Evolutionary conservation across 2,113 vertebrate genomes (phyloP), one percentile per base, ranked within the genome.

Genomic region (Isichthys henryi): DNA sequence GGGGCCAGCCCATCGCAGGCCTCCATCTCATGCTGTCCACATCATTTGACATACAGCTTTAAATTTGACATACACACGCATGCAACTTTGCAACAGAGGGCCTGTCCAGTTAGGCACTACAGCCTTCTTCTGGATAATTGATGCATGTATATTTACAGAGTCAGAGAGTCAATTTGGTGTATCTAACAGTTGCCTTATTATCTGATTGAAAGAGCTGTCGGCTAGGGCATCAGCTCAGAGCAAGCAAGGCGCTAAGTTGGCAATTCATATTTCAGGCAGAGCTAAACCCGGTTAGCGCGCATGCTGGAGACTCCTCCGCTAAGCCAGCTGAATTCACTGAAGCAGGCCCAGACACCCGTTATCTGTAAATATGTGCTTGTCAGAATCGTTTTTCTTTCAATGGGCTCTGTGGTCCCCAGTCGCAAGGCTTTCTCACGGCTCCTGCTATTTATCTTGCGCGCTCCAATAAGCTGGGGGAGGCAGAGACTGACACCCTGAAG

Each of bases 381-480:
- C 39, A 56, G 87, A 35, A 39, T 53, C 87, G 8, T 43, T 88
- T 62, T 58, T 66, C 87, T 88, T 58, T n/a, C 45, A 50, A 39
- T 27, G 19, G n/a, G 19, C 31, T 53, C 50, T 39, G 27, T 53
- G 49, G 48, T 53, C 31, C 31, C 31, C 50, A 39, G 83, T 9
- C 48, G 10, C 23, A 13, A 48, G 83, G 48, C 5, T 58, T 70
- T 49, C 39, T 46, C 53, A 83, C 56, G 87, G 43, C 39, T 86
- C 53, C 46, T 39, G 17, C 46, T 91, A 90, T 92, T 90, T 89
- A 91, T 90, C 89, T 77, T 89, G 86, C 48, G 83, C 82, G 50
- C 84, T 80, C 80, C 80, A 87, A 56, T 66, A 66, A 8, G 13
- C 88, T 19, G 50, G 43, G 31, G 52, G 62, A 84, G 58, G 66